phyloP scores from a whole-genome alignment of 2,113 vertebrate species.

The Caracal caracal region DNA sequence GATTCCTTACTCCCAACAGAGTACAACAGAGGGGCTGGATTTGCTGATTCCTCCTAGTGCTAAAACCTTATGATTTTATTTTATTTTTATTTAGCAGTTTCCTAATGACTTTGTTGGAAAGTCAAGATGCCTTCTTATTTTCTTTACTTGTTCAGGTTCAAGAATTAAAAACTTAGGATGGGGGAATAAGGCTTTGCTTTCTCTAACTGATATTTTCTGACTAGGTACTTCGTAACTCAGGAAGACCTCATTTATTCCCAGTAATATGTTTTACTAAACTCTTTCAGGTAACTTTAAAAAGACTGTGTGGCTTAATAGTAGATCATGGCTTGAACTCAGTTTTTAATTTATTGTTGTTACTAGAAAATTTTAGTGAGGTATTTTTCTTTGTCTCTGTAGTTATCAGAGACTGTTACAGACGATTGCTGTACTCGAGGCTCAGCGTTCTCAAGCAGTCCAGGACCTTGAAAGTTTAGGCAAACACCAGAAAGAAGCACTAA shows the following conservation, averaged over 20 bases:
- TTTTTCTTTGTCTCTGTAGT: slow-evolving; percentile 89
- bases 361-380: slow-evolving; percentile 82
- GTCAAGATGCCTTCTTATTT: slow-evolving; percentile 41
- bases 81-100: slow-evolving; percentile 20
- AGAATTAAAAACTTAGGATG: slow-evolving; percentile 56
- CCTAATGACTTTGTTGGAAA: slow-evolving; percentile 8
- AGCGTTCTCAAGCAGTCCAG: slow-evolving; percentile 96
- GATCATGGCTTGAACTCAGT: slow-evolving; percentile 74
- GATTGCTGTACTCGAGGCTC: slow-evolving; percentile 97
- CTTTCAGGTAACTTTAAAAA: slow-evolving; percentile 78
- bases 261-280: slow-evolving; percentile 81
- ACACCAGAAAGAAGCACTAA: slow-evolving; percentile 94
- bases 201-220: slow-evolving; percentile 79
- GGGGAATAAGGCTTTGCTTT: slow-evolving; percentile 70
- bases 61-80: not conserved
- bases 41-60: not conserved
- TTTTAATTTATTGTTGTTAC: slow-evolving; percentile 60
- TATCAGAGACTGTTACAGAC: slow-evolving; percentile 99
- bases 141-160: slow-evolving; percentile 42
- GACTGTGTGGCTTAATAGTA: slow-evolving; percentile 75
- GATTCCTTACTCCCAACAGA: not conserved
- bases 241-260: slow-evolving; percentile 71
- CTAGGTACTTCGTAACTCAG: slow-evolving; percentile 73
- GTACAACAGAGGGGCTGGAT: not conserved
- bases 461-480: slow-evolving; percentile 95